A percentile compares a stretch with the other conserved stretches of the same genome.
These are phyloP conservation scores for Perognathus longimembris DNA, from an alignment of 2,113 vertebrate genomes.

Conservation along the genomic window DNA sequence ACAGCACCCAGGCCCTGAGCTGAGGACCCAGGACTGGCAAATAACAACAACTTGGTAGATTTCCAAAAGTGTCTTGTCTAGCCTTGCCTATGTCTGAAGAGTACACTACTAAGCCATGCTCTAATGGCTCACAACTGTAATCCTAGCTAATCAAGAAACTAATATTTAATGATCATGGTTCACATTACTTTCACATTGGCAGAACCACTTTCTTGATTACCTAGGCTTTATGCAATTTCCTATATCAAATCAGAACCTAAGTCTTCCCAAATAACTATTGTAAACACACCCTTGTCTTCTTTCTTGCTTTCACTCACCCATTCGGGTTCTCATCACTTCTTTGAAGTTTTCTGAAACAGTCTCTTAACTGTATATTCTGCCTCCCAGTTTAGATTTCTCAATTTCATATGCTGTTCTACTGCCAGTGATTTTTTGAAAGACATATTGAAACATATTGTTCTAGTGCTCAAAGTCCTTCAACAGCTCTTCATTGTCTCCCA, in stretches of 20 bases:
- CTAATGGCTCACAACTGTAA: too few species aligned
- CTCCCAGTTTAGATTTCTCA: background rate
- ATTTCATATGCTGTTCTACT: background rate
- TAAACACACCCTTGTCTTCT: background rate
- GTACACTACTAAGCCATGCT: too few species aligned
- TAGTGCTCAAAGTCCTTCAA: constrained; percentile 10
- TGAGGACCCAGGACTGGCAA: too few species aligned
- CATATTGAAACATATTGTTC: background rate
- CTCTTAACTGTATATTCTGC: background rate
- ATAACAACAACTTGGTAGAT: background rate
- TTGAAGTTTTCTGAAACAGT: background rate
- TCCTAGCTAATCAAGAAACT: too few species aligned
- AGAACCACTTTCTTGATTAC: background rate
- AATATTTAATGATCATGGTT: too few species aligned
- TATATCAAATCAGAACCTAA: constrained; percentile 2
- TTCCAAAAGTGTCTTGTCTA: background rate
- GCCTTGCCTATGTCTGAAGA: background rate
- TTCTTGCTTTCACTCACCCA: background rate
- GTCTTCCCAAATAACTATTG: background rate
- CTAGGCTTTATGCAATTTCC: background rate
- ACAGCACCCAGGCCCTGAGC: too few species aligned
- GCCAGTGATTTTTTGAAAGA: background rate
- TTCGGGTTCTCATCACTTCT: background rate
- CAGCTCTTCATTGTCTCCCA: background rate
- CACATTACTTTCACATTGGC: background rate